phyloP scores from a whole-genome alignment of 2,888 invertebrate genomes.

The Drymonia ruficornis region DNA sequence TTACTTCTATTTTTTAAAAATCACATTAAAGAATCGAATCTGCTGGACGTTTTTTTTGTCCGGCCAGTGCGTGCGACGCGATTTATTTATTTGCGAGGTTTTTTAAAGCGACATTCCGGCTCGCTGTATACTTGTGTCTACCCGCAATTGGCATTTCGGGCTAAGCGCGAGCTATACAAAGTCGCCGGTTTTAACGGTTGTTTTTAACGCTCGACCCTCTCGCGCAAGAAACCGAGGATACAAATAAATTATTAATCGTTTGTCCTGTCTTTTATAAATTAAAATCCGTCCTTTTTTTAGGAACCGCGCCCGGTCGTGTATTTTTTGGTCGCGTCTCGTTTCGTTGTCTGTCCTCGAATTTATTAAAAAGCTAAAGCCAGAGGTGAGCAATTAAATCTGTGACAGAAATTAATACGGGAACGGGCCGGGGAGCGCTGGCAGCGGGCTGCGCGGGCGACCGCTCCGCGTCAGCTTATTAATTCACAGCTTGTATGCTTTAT shows the following conservation, averaged over 20 bases:
- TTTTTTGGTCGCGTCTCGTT: conserved; percentile 77
- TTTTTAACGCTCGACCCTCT: conserved; percentile 82
- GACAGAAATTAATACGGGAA: conserved; percentile 81
- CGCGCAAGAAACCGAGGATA: conserved; percentile 80
- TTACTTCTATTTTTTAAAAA: conserved; percentile 81
- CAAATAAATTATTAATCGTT: conserved; percentile 86
- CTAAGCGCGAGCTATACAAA: conserved; percentile 83
- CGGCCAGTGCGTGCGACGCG: conserved; percentile 80
- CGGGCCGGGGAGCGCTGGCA: conserved; percentile 51
- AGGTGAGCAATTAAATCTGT: conserved; percentile 82
- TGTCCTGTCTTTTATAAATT: conserved; percentile 85
- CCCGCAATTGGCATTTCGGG: conserved; percentile 84
- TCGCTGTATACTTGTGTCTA: conserved; percentile 84
- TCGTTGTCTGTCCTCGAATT: conserved; percentile 80
- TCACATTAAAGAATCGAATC: conserved; percentile 85
- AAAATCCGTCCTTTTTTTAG: conserved; percentile 81
- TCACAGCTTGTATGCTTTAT: conserved; percentile 66
- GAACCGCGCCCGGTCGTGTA: conserved; percentile 61
- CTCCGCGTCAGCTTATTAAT: conserved; percentile 62
- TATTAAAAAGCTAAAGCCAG: conserved; percentile 82
- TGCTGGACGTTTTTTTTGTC: conserved; percentile 79
- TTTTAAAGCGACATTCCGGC: conserved; percentile 84
- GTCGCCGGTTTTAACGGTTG: conserved; percentile 83
- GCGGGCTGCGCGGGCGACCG: conserved; percentile 46
- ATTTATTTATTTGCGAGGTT: conserved; percentile 83